Conservation (phyloP, 1,140 invertebrate genomes). For the Trachymyrmex septentrionalis region DNA sequence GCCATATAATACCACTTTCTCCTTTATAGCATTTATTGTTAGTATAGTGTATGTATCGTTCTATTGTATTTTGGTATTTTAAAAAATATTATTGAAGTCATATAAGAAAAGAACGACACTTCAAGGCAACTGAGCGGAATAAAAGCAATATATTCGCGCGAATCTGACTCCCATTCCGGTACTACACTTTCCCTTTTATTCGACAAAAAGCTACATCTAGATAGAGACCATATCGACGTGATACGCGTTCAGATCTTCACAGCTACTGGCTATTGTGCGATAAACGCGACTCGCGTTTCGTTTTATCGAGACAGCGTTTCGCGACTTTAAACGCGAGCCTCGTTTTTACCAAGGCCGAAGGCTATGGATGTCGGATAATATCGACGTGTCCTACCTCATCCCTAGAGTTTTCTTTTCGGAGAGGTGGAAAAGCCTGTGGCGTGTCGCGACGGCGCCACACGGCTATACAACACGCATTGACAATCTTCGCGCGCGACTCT, state of each 20-base stretch:
- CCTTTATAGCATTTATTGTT: background rate
- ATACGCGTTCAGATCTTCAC: slow-evolving; percentile 8
- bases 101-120: background rate
- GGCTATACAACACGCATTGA: slow-evolving; percentile 36
- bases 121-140: background rate
- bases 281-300: slow-evolving; percentile 24
- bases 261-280: slow-evolving; percentile 4
- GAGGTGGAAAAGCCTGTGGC: slow-evolving; percentile 33
- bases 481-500: slow-evolving; percentile 43
- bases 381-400: slow-evolving; percentile 22
- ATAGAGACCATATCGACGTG: background rate
- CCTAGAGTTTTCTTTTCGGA: background rate
- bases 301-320: slow-evolving; percentile 31
- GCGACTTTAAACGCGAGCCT: slow-evolving; percentile 34
- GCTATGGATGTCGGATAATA: slow-evolving; percentile 37
- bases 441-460: slow-evolving; percentile 64
- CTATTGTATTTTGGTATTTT: slow-evolving; percentile 7
- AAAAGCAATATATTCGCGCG: background rate
- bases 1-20: too few species aligned
- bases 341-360: slow-evolving; percentile 39
- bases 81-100: background rate
- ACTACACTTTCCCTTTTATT: slow-evolving; percentile 6
- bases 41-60: background rate
- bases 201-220: slow-evolving; percentile 25
- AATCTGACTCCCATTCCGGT: background rate